These are phyloP conservation scores for Drosophila stalkeri DNA, from an alignment of 2,888 invertebrate species.

Conservation along the genomic window DNA sequence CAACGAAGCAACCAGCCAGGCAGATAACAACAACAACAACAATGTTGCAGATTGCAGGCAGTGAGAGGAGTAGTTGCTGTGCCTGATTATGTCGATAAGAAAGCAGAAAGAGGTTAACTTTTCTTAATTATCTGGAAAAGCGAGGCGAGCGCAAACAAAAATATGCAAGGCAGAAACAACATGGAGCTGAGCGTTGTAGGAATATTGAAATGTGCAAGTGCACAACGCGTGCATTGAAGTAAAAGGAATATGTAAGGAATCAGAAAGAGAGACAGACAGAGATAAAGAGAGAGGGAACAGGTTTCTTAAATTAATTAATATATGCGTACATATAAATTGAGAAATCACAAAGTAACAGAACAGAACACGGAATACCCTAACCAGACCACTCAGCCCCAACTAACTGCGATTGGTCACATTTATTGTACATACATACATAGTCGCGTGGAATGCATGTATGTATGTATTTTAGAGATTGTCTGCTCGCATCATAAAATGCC, in stretches of 20 bases:
- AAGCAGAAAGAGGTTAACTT: constrained; percentile 69
- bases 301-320: constrained; percentile 19
- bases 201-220: constrained; percentile 47
- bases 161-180: constrained; percentile 13
- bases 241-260: background rate
- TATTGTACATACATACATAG: constrained; percentile 5
- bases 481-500: constrained; percentile 57
- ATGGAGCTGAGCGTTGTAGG: constrained; percentile 2
- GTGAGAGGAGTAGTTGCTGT: constrained; percentile 23
- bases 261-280: background rate
- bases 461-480: constrained; percentile 43
- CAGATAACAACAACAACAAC: constrained; percentile 30
- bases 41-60: constrained; percentile 45
- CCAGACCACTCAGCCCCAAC: background rate
- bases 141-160: constrained; percentile 31
- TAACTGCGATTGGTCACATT: constrained; percentile 23
- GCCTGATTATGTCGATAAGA: constrained; percentile 76
- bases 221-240: constrained; percentile 32
- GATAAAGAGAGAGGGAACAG: background rate
- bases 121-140: constrained; percentile 76
- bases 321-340: constrained; percentile 44
- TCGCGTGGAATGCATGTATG: background rate
- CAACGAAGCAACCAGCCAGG: constrained; percentile 26
- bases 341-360: constrained; percentile 55
- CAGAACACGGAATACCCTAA: constrained; percentile 1